Evolutionary conservation across 2,113 vertebrate genomes (phyloP).

Genomic region (Martes martes): DNA sequence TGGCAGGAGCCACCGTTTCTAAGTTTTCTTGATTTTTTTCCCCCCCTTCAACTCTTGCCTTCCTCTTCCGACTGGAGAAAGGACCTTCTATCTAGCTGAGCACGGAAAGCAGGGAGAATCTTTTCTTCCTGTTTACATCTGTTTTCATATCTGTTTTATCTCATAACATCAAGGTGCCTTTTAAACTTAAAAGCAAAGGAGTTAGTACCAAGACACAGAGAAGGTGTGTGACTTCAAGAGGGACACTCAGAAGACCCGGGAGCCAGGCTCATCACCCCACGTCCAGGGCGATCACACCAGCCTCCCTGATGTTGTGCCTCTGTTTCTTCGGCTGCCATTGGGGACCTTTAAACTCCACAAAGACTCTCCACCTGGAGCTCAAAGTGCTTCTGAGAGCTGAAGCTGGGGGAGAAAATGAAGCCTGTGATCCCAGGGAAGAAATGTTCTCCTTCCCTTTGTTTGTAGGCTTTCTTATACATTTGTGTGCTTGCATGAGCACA

Average conservation of each 20-base stretch:
- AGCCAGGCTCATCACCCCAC: background rate
- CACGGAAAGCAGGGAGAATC: background rate
- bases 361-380: background rate
- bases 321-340: background rate
- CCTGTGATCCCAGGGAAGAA: background rate
- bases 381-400: background rate
- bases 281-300: background rate
- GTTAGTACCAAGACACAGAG: background rate
- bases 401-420: background rate
- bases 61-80: background rate
- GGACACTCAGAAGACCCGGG: background rate
- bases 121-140: background rate
- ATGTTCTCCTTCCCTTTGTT: background rate
- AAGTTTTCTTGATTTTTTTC: background rate
- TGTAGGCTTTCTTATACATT: background rate
- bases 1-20: background rate
- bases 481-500: background rate
- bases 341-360: background rate
- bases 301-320: background rate
- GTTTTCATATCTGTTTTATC: background rate
- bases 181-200: background rate
- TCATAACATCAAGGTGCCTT: background rate
- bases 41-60: background rate
- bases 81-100: background rate
- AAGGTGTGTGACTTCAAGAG: background rate